Percentiles rank a stretch among this genome's conserved stretches.
Evolutionary conservation across 2,113 vertebrate genomes (phyloP).

Genomic region (Pelodiscus sinensis): DNA sequence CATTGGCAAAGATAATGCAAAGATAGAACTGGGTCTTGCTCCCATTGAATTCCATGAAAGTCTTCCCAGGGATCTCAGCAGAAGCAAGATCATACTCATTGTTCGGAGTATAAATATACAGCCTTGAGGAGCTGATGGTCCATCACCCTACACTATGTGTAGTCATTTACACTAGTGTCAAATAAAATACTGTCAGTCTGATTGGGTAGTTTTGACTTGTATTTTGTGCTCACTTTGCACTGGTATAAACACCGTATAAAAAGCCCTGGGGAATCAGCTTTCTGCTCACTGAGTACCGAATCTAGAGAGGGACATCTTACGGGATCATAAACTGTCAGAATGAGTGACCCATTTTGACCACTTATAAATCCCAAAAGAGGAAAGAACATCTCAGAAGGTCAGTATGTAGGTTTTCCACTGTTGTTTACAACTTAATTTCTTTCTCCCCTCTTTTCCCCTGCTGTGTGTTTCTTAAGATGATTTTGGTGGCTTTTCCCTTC

Average conservation of each 20-base stretch:
- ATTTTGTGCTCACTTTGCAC: background rate
- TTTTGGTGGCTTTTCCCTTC: slow-evolving; percentile 61
- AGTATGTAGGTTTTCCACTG: slow-evolving; percentile 35
- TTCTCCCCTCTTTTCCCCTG: background rate
- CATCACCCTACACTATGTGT: background rate
- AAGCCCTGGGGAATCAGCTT: background rate
- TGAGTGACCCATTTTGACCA: background rate
- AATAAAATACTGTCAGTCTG: background rate
- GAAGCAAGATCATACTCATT: background rate
- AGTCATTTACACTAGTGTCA: background rate
- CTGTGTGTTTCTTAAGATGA: slow-evolving; percentile 48
- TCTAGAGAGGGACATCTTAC: background rate
- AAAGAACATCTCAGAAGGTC: background rate
- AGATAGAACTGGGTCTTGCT: background rate
- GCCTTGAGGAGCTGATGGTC: background rate
- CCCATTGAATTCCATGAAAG: background rate
- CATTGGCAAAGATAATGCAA: background rate
- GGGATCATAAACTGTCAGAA: background rate
- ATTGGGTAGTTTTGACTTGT: background rate
- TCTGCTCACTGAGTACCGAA: background rate
- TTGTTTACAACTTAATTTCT: slow-evolving; percentile 65
- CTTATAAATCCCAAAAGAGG: background rate
- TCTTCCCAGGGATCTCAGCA: background rate
- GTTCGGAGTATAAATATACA: background rate
- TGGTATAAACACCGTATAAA: background rate